Evolutionary conservation across 1,140 invertebrate species (phyloP), one percentile per base, ranked within the genome.

Genomic region (Cydia fagiglandana): DNA sequence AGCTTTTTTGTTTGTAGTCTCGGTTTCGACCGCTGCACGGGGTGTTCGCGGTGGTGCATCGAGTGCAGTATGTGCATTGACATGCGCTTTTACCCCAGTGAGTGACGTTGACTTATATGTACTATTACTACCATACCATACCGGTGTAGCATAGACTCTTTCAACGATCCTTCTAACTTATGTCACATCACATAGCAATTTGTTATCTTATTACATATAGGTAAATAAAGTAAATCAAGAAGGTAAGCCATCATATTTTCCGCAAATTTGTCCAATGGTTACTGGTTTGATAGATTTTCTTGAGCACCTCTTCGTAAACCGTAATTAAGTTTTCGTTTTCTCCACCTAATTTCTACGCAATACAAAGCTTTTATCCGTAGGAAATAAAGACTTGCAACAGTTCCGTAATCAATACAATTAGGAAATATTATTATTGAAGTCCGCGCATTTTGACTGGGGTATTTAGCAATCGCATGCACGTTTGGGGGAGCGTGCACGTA

Each of bases 401-500:
- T 47, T 10, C 45, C 45, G 2, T 15, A 47, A 47, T 41, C 47
- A 50, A 15, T 15, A 53, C n/a, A 12, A 53, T n/a, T 53, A 53
- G 50, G 15, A 53, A 61, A 9, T 61, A 24, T 20, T 61, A 20
- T 24, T 20, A 12, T n/a, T 61, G 53, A 61, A 20, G 56, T 20
- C n/a, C 7, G 6, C 53, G 53, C n/a, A 61, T 20, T 61, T 24
- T 61, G 17, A 61, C 24, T 61, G 20, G 20, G n/a, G 56, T 61
- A 61, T 61, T 61, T 88, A 86, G 82, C 83, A 83, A 81, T 84
- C 81, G 84, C 83, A 82, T 83, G 84, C 79, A 75, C 80, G 82
- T 89, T 88, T 86, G 86, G 87, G 87, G 85, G 86, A 86, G 81
- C 82, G 77, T 81, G 81, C 79, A 80, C 75, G 79, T 83, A 83